Percentiles rank a stretch among this genome's conserved stretches.
These are phyloP conservation scores for Altica lythri DNA, from an alignment of 2,888 invertebrate genomes.

Conservation along the genomic window DNA sequence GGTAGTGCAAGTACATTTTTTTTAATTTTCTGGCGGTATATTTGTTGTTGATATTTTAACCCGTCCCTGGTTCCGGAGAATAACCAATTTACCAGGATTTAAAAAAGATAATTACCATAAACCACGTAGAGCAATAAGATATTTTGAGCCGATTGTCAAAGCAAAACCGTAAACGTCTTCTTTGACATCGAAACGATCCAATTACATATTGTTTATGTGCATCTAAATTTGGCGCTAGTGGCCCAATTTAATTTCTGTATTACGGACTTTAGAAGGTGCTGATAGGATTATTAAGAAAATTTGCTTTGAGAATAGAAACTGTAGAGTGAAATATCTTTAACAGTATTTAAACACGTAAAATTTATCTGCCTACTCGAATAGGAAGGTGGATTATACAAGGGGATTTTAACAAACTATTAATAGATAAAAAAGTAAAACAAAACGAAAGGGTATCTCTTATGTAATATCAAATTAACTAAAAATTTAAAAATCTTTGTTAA, in stretches of 20 bases:
- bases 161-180: slow-evolving; percentile 55
- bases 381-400: no score
- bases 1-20: no score
- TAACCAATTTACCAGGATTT: slow-evolving; percentile 45
- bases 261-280: slow-evolving; percentile 17
- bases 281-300: slow-evolving; percentile 27
- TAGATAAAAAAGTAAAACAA: no score
- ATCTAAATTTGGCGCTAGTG: slow-evolving; percentile 50
- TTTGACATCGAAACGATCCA: slow-evolving; percentile 56
- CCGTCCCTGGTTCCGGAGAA: no score
- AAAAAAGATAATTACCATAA: slow-evolving; percentile 37
- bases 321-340: slow-evolving; percentile 25
- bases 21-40: no score
- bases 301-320: slow-evolving; percentile 17
- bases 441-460: no score
- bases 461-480: no score
- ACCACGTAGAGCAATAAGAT: slow-evolving; percentile 42
- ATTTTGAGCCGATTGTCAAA: slow-evolving; percentile 56
- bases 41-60: no score
- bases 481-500: not conserved
- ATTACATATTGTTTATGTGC: slow-evolving; percentile 56
- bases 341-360: no score
- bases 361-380: no score
- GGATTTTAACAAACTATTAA: no score
- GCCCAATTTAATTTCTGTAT: slow-evolving; percentile 40